These are phyloP conservation scores for Apocheima hispidaria DNA, from an alignment of 2,888 invertebrate genomes.

Conservation along the genomic window DNA sequence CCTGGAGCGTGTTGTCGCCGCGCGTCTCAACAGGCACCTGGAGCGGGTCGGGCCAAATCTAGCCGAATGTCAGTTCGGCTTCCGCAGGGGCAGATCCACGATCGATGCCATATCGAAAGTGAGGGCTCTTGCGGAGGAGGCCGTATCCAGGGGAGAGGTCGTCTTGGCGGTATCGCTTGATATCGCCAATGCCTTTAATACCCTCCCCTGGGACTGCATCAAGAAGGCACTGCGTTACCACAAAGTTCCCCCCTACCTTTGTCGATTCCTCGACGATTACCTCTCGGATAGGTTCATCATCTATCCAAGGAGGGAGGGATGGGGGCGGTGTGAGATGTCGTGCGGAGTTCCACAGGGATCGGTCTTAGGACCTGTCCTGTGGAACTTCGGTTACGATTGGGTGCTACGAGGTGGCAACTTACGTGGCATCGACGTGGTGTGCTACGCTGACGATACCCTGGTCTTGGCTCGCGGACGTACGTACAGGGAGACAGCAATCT, in stretches of 20 bases:
- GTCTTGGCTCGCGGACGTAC: neutral
- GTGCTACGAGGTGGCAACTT: neutral
- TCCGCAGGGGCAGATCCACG: neutral
- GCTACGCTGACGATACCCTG: neutral
- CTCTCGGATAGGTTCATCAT: too few species aligned
- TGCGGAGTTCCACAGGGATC: neutral
- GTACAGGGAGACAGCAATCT: neutral
- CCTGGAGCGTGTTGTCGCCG: neutral
- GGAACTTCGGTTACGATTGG: too few species aligned
- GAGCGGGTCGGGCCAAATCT: neutral
- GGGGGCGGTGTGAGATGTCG: too few species aligned
- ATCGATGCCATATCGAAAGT: neutral
- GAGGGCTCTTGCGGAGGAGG: neutral
- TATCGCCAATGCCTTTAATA: neutral
- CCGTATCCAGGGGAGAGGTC: too few species aligned
- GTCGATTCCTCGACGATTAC: neutral
- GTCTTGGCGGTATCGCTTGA: too few species aligned
- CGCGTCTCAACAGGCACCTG: neutral
- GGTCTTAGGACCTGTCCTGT: neutral
- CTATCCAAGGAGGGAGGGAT: too few species aligned
- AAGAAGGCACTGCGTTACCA: neutral
- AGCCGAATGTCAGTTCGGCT: too few species aligned
- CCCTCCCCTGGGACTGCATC: neutral
- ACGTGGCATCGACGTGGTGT: neutral
- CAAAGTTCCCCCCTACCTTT: neutral